Percentiles rank a stretch among this genome's conserved stretches.
phyloP scores from a whole-genome alignment of 2,113 vertebrate genomes.

The Clupea harengus region DNA sequence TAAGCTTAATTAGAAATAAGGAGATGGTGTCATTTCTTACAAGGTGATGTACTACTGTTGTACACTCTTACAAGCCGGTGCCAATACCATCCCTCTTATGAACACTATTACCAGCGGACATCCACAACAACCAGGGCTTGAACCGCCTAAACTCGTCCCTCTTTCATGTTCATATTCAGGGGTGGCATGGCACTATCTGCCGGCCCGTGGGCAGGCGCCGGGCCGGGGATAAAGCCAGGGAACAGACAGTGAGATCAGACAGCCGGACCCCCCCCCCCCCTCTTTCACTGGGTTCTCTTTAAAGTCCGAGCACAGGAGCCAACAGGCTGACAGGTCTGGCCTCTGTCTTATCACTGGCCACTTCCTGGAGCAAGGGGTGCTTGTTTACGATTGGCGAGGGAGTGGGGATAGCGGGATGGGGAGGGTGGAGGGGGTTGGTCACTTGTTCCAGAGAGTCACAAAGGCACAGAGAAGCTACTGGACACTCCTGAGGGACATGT shows the following conservation, averaged over 20 bases:
- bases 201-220: not conserved
- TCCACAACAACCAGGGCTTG: conserved; percentile 1
- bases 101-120: not conserved
- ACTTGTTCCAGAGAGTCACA: not conserved
- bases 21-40: not conserved
- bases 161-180: conserved; percentile 21
- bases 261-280: not conserved
- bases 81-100: not conserved
- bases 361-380: not conserved
- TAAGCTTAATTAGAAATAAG: not conserved
- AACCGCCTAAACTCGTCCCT: not conserved
- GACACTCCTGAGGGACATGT: not conserved
- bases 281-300: not conserved
- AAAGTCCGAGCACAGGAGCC: not conserved
- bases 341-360: not conserved
- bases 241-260: conserved; percentile 22
- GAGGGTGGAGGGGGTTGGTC: not conserved
- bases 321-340: conserved; percentile 3
- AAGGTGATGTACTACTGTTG: not conserved
- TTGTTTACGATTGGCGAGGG: conserved; percentile 6
- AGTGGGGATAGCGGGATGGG: not conserved
- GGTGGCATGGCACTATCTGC: not conserved
- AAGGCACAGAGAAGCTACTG: not conserved
- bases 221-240: conserved; percentile 7
- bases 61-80: not conserved